Evolutionary conservation across 2,113 vertebrate genomes (phyloP), one percentile per base, ranked within the genome.

Genomic region (Cisticola juncidis): DNA sequence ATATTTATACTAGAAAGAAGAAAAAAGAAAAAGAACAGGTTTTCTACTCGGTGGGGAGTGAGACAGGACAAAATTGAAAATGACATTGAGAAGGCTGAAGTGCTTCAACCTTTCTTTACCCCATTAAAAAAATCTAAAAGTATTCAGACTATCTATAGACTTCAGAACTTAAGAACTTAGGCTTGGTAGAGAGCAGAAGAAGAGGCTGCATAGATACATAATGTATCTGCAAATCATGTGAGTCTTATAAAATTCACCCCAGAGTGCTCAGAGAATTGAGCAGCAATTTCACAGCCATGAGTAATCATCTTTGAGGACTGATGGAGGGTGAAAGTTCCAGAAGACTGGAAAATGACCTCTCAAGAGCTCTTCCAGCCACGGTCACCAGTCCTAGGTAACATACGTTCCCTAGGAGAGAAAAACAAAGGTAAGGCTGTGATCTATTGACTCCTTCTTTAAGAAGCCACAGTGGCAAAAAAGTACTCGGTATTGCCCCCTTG

Each of bases 301-400:
- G 47, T 74, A 95, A 91, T 86, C 81, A 81, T 81, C 29, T 88
- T n/a, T 77, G 72, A 86, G 77, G 64, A 29, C 44, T 74, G 64
- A 81, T 45, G 64, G 68, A 86, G 14, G 56, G 50, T 54, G n/a
- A 88, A 86, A 88, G 76, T 71, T 93, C 54, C 92, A 92, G 60
- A 86, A 92, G 76, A 81, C 28, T 90, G 86, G 72, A 83, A 92
- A 95, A 90, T 38, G 71, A 86, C 68, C 50, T 82, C 66, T 92
- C 54, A 77, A 80, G 71, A 92, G 68, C 56, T 86, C 60, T 90
- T 81, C 60, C 56, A 90, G 64, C 23, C 80, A 44, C 25, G 21
- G 33, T 50, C 90, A 73, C 60, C 19, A 64, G 66, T 93, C 38
- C 86, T 81, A 38, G 38, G 33, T 36, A 66, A 83, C 9, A 9